A percentile compares a stretch with the other conserved stretches of the same genome.
These are phyloP conservation scores for Chlorocebus sabaeus DNA, from an alignment of 2,113 vertebrate species.

Conservation along the genomic window DNA sequence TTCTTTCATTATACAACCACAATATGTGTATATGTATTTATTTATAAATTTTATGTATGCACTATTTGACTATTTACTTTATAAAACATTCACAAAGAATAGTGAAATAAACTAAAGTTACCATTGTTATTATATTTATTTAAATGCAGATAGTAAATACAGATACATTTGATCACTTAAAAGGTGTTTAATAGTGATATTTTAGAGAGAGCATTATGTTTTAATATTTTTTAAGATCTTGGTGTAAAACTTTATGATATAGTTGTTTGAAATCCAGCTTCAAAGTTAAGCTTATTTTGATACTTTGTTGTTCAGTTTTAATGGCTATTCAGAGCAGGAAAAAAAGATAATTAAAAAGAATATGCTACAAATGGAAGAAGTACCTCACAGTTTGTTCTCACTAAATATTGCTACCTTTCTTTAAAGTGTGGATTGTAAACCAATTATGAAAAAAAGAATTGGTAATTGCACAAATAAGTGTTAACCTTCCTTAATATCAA, in stretches of 20 bases:
- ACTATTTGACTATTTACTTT: background rate
- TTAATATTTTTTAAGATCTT: background rate
- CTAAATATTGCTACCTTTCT: background rate
- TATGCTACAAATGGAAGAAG: background rate
- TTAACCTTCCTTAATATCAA: background rate
- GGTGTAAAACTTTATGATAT: background rate
- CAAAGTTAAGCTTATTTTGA: background rate
- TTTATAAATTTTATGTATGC: background rate
- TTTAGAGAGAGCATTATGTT: background rate
- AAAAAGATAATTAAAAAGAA: background rate
- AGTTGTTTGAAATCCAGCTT: conserved; percentile 1
- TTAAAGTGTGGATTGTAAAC: background rate
- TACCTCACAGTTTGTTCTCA: background rate
- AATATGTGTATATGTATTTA: background rate
- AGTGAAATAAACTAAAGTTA: conserved; percentile 8
- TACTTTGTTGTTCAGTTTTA: background rate
- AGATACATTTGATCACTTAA: background rate
- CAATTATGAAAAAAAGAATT: background rate
- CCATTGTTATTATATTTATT: background rate
- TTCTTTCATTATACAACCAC: background rate
- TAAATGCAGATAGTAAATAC: background rate
- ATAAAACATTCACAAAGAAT: background rate
- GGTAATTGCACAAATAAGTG: background rate
- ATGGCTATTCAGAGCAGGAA: background rate
- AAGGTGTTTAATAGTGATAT: background rate